Evolutionary conservation across 2,113 vertebrate genomes (phyloP).

Genomic region (Anthoscopus minutus): DNA sequence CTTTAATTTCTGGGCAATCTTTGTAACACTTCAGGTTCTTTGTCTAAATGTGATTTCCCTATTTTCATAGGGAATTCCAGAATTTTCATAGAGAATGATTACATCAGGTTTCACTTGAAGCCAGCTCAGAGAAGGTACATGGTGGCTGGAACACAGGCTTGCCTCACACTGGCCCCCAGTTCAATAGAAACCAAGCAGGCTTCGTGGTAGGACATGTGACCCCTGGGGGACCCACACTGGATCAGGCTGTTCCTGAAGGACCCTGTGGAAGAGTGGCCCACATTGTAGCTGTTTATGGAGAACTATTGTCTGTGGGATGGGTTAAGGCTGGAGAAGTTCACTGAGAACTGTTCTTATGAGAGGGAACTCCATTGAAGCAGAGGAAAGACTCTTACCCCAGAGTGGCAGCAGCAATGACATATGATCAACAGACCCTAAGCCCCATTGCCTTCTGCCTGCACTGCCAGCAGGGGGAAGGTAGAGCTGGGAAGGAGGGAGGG

Average conservation of each 20-base stretch:
- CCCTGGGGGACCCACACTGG: neutral
- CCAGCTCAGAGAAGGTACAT: neutral
- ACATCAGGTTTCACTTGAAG: neutral
- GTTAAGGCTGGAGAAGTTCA: neutral
- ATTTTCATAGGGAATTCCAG: neutral
- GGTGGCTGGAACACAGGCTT: neutral
- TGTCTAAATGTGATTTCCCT: neutral
- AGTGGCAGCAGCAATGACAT: neutral
- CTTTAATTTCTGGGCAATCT: neutral
- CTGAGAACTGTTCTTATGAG: neutral
- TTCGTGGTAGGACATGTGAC: accelerated
- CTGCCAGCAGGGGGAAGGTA: neutral
- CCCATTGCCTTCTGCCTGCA: neutral
- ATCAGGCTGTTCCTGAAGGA: neutral
- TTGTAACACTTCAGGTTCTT: neutral
- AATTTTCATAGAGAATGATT: neutral
- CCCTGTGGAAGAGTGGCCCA: accelerated
- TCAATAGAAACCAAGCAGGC: neutral
- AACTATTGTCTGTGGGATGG: neutral
- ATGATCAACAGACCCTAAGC: neutral
- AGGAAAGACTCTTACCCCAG: neutral
- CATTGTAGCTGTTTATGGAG: neutral
- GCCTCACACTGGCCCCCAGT: neutral
- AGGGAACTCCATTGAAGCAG: neutral
- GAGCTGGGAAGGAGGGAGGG: neutral